Percentiles rank a stretch among this genome's conserved stretches.
These are phyloP conservation scores for Pitangus sulphuratus DNA, from an alignment of 2,797 vertebrate genomes.

Conservation along the genomic window DNA sequence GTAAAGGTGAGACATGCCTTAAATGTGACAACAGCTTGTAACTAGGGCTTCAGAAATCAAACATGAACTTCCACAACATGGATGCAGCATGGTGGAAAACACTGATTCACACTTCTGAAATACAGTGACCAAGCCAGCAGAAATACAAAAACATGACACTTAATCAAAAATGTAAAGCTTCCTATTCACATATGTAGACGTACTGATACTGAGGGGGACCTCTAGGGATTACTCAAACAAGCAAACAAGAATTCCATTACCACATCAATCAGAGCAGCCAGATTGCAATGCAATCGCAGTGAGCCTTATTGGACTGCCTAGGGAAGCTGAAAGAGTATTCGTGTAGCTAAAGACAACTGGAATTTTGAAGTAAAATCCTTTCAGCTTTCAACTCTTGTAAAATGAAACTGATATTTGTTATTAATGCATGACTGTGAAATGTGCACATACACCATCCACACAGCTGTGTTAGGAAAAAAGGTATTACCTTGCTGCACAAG, in stretches of 20 bases:
- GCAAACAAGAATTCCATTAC: slow-evolving; percentile 18
- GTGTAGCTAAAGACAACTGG: not conserved
- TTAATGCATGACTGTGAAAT: not conserved
- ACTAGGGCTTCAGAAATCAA: not conserved
- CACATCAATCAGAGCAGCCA: not conserved
- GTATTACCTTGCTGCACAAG: not conserved
- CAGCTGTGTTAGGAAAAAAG: not conserved
- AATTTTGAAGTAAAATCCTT: not conserved
- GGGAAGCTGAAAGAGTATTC: not conserved
- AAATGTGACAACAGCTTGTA: not conserved
- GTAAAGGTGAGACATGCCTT: not conserved
- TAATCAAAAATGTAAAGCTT: slow-evolving; percentile 6
- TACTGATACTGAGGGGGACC: not conserved
- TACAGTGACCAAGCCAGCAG: not conserved
- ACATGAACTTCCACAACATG: not conserved
- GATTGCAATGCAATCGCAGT: not conserved
- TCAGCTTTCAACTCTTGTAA: not conserved
- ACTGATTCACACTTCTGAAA: not conserved
- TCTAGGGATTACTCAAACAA: not conserved
- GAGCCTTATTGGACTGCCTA: not conserved
- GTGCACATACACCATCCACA: not conserved
- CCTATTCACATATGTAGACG: not conserved
- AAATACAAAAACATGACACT: not conserved
- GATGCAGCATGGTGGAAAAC: not conserved
- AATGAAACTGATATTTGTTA: not conserved